Evolutionary conservation across 1,140 invertebrate genomes (phyloP).

Genomic region (Drosophila bocki): DNA sequence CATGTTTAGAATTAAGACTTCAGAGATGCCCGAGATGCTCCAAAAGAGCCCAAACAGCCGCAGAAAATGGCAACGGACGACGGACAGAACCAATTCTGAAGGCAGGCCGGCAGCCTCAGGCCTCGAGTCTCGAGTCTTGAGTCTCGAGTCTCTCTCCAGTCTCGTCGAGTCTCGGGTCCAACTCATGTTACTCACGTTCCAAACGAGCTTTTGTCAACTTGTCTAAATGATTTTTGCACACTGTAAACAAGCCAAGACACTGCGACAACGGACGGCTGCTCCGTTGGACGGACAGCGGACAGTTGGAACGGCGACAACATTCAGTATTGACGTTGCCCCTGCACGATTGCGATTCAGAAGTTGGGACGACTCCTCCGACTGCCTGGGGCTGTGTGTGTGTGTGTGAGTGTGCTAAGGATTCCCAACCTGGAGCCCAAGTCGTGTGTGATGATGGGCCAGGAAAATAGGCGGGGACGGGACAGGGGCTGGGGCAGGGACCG

Average conservation of each 20-base stretch:
- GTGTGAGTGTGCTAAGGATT: constrained; percentile 59
- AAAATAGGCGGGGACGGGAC: not conserved
- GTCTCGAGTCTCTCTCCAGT: constrained; percentile 15
- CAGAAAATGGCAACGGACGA: constrained; percentile 38
- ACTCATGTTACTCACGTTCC: constrained; percentile 84
- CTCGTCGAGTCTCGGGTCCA: constrained; percentile 31
- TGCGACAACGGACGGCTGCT: constrained; percentile 37
- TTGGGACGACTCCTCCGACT: constrained; percentile 48
- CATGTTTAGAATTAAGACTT: constrained; percentile 82
- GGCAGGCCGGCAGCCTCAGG: constrained; percentile 49
- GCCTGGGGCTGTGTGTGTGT: constrained; percentile 19
- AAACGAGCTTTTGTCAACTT: constrained; percentile 85
- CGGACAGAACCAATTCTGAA: constrained; percentile 58
- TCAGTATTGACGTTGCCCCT: constrained; percentile 80
- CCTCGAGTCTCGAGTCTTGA: constrained; percentile 11
- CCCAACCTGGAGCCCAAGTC: constrained; percentile 59
- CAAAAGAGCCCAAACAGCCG: constrained; percentile 42
- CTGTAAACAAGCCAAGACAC: constrained; percentile 80
- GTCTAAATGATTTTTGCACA: constrained; percentile 85
- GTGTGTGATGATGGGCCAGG: constrained; percentile 65
- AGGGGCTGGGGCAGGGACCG: not conserved
- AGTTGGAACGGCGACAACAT: constrained; percentile 52
- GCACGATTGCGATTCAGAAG: constrained; percentile 82
- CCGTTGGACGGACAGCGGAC: constrained; percentile 40
- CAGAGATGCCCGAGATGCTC: constrained; percentile 47